Conservation (phyloP, 2,113 vertebrate genomes). For the Lasiurus borealis region DNA sequence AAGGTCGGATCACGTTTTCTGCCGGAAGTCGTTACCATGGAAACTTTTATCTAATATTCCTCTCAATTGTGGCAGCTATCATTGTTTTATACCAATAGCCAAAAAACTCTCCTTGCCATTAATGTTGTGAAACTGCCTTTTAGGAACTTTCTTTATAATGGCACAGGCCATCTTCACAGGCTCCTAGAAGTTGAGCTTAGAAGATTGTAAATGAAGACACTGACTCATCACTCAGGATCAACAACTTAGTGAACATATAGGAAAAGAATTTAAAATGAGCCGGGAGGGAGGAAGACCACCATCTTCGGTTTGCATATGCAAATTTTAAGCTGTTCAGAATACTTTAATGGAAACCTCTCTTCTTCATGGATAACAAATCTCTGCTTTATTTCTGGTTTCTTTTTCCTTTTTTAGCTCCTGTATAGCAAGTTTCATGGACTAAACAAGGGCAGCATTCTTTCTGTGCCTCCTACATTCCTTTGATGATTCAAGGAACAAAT, state of each 20-base stretch:
- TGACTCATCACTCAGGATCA: background rate
- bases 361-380: background rate
- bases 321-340: slow-evolving; percentile 43
- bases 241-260: background rate
- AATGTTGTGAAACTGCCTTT: slow-evolving; percentile 49
- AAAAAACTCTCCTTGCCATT: slow-evolving; percentile 35
- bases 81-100: slow-evolving; percentile 65
- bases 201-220: background rate
- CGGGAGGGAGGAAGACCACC: background rate
- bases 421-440: background rate
- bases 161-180: no score
- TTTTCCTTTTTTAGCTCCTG: background rate
- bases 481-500: background rate
- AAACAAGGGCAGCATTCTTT: background rate
- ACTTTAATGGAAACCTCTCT: background rate
- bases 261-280: background rate
- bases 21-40: slow-evolving; percentile 71
- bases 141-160: slow-evolving; percentile 1
- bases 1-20: slow-evolving; percentile 92
- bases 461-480: background rate
- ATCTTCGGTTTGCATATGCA: slow-evolving; percentile 33
- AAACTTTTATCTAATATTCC: slow-evolving; percentile 76
- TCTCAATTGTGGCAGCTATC: slow-evolving; percentile 53
- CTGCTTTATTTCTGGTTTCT: slow-evolving; percentile 30
- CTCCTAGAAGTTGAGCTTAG: slow-evolving; percentile 23